Evolutionary conservation across 2,888 invertebrate species (phyloP), one percentile per base, ranked within the genome.

Genomic region (Labia minor): DNA sequence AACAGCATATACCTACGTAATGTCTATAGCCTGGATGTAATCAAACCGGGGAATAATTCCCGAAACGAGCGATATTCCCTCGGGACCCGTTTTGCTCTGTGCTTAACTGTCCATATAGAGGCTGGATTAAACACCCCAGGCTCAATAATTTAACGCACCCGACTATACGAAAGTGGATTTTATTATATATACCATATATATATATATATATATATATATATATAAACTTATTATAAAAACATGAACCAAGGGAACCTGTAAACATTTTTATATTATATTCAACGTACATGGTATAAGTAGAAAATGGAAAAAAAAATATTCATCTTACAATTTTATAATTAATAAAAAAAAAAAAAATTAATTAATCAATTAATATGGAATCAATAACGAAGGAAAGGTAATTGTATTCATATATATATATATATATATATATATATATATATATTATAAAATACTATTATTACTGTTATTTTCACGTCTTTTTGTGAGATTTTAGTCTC

Each of bases 21-120:
- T 49, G 49, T 49, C 49, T 49, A 49, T 49, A 49, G 49, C 49
- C 16, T 49, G 49, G 49, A 49, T 49, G 49, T 49, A 49, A 49
- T 49, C 49, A 49, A 49, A 49, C 49, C 49, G 49, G 49, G 49
- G 49, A 49, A 49, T 49, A 49, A 49, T 49, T 49, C 49, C 49
- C 49, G 49, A 49, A 49, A 49, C 49, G 49, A 49, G 49, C 49
- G 49, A 49, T 49, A 49, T 49, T 49, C 49, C 49, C 49, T 49
- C 49, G 49, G 49, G 49, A 49, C 3, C 49, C 49, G 49, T 49
- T 49, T 49, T 49, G 49, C 49, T 49, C 49, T 49, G 49, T 49
- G 49, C 49, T 49, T 49, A 49, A 49, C 49, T 49, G 49, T 49
- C 49, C 49, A 49, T 49, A 49, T 49, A 49, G 49, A 49, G 49